A percentile compares a stretch with the other conserved stretches of the same genome.
Evolutionary conservation across 2,888 invertebrate genomes (phyloP).

Genomic region (Drosophila monieri): DNA sequence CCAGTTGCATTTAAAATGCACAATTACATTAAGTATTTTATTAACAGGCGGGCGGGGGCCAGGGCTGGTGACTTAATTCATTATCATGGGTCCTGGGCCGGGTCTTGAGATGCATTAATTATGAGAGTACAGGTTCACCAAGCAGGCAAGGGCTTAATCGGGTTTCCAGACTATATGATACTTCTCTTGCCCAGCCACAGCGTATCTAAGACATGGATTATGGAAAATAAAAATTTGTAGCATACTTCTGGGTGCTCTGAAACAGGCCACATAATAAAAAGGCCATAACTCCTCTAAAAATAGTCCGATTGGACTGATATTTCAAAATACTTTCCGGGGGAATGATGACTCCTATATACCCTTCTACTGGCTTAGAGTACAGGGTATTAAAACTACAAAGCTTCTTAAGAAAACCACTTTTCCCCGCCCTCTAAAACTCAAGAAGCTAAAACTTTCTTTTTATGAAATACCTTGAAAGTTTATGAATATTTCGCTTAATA

Average conservation of each 20-base stretch:
- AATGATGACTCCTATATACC: too few species aligned
- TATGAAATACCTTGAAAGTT: not conserved
- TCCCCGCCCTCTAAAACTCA: not conserved
- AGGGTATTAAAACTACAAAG: not conserved
- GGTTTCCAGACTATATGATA: too few species aligned
- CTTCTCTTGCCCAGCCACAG: too few species aligned
- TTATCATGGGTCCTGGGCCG: not conserved
- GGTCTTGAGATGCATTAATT: not conserved
- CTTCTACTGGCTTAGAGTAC: too few species aligned
- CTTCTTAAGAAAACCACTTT: not conserved
- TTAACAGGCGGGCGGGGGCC: not conserved
- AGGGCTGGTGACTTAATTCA: slow-evolving; percentile 1
- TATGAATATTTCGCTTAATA: not conserved
- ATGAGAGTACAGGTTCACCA: not conserved
- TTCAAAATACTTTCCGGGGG: too few species aligned
- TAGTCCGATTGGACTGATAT: too few species aligned
- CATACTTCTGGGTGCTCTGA: too few species aligned
- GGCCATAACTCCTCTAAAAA: too few species aligned
- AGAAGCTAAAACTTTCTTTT: not conserved
- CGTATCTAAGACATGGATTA: too few species aligned
- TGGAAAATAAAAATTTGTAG: too few species aligned
- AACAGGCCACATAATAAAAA: too few species aligned
- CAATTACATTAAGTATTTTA: slow-evolving; percentile 25
- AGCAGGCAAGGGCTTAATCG: too few species aligned
- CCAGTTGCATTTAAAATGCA: slow-evolving; percentile 19